phyloP scores from a whole-genome alignment of 2,113 vertebrate species.

The Meriones unguiculatus region DNA sequence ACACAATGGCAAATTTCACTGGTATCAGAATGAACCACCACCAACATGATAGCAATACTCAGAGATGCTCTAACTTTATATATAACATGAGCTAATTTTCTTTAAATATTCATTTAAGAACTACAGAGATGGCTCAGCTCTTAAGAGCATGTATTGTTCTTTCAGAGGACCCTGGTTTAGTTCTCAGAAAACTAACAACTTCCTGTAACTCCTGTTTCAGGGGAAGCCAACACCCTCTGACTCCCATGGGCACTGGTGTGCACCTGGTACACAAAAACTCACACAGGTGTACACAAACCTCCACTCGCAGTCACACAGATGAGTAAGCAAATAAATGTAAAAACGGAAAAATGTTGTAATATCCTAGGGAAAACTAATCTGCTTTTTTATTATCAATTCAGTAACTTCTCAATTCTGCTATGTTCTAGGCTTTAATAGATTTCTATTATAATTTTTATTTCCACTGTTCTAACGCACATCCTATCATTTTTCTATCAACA shows the following conservation, averaged over 20 bases:
- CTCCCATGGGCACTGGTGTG: neutral
- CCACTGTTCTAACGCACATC: neutral
- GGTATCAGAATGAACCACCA: neutral
- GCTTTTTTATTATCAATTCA: neutral
- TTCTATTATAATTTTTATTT: neutral
- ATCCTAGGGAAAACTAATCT: neutral
- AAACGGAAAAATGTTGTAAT: too few species aligned
- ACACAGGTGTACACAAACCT: neutral
- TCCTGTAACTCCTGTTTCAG: neutral
- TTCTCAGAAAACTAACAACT: neutral
- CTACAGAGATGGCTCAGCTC: neutral
- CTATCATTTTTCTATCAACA: neutral
- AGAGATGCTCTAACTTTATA: neutral
- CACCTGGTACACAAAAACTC: neutral
- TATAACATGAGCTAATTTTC: neutral
- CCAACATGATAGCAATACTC: neutral
- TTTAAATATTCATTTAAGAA: neutral
- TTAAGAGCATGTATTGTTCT: neutral
- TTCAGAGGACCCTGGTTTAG: neutral
- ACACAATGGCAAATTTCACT: neutral
- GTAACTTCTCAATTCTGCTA: neutral
- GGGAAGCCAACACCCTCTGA: neutral
- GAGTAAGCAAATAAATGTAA: neutral
- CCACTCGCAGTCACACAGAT: neutral
- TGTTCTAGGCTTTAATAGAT: neutral